Conservation (phyloP, 2,797 vertebrate species). For the Clarias pachynema region DNA sequence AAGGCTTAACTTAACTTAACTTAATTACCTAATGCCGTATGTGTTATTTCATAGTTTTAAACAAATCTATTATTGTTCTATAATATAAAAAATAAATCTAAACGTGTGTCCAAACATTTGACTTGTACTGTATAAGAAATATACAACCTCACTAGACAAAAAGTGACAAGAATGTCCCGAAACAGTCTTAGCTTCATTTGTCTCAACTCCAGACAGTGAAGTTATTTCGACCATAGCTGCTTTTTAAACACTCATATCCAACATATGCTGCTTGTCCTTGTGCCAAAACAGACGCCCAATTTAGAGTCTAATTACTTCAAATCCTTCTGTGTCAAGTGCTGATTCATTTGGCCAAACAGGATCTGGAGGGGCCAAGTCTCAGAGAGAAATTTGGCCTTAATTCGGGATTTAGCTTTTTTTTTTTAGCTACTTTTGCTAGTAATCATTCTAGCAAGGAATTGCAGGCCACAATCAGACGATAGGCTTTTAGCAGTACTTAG, state of each 20-base stretch:
- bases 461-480: background rate
- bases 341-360: conserved; percentile 12
- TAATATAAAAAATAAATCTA: too few relatives aligned
- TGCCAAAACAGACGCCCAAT: background rate
- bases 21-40: too few relatives aligned
- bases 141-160: background rate
- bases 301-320: conserved; percentile 8
- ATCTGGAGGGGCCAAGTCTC: background rate
- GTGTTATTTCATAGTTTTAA: too few relatives aligned
- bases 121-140: background rate
- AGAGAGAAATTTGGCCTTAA: background rate
- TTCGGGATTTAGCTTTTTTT: background rate
- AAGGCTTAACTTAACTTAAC: too few relatives aligned
- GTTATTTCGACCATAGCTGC: background rate
- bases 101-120: too few relatives aligned
- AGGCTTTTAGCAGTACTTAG: background rate
- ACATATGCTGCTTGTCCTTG: background rate
- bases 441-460: background rate
- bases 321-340: conserved; percentile 5
- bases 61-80: too few relatives aligned
- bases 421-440: background rate
- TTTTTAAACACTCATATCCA: background rate
- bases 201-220: background rate
- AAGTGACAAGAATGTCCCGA: background rate
- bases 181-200: background rate